Conservation (phyloP, 2,888 invertebrate genomes). For the Gortyna flavago region DNA sequence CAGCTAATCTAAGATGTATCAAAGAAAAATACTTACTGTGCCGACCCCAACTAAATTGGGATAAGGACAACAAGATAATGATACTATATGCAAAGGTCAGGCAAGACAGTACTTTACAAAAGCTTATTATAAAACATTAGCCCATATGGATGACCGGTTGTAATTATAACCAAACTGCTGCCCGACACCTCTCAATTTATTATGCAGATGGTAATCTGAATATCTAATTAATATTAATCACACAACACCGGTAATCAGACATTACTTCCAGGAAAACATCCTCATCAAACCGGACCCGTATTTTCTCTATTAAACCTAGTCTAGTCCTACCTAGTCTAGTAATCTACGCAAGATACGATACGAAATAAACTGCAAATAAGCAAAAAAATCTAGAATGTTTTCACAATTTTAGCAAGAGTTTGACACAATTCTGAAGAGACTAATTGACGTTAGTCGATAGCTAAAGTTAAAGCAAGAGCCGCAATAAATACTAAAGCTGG, state of each 20-base stretch:
- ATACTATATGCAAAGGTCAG: background rate
- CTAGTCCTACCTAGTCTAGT: background rate
- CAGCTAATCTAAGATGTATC: background rate
- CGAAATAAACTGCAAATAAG: slow-evolving; percentile 24
- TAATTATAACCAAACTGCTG: slow-evolving; percentile 27
- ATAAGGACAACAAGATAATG: background rate
- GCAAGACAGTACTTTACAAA: background rate
- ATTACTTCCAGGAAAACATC: slow-evolving; percentile 41
- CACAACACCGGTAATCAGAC: slow-evolving; percentile 38
- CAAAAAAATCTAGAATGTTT: slow-evolving; percentile 17
- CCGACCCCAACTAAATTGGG: background rate
- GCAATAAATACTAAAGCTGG: slow-evolving; percentile 57
- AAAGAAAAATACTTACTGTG: background rate
- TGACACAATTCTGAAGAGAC: slow-evolving; percentile 63
- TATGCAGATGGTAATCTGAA: slow-evolving; percentile 50
- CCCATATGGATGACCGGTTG: background rate
- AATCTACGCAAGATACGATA: background rate
- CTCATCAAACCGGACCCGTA: slow-evolving; percentile 27
- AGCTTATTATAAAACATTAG: too few species aligned
- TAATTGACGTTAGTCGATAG: slow-evolving; percentile 38
- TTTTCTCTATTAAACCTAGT: slow-evolving; percentile 33
- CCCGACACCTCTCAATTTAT: slow-evolving; percentile 26
- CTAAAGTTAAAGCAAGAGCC: slow-evolving; percentile 28
- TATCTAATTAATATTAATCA: slow-evolving; percentile 59
- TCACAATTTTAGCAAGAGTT: slow-evolving; percentile 47